A percentile compares a stretch with the other conserved stretches of the same genome.
Evolutionary conservation across 2,888 invertebrate genomes (phyloP).

Genomic region (Hartigia nigra): DNA sequence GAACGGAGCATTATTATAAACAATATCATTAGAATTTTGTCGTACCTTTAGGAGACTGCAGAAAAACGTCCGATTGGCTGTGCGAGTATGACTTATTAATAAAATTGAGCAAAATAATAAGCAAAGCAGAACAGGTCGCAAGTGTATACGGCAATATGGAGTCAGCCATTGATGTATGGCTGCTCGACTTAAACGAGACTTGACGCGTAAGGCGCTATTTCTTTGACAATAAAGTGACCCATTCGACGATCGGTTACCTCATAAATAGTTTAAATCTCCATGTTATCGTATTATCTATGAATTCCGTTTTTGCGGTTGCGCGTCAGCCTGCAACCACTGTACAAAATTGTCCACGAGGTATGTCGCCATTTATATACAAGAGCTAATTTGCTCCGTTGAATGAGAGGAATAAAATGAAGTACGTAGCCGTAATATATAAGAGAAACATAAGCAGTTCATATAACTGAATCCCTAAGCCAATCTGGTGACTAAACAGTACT

Average conservation of each 20-base stretch:
- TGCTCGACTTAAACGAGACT: not conserved
- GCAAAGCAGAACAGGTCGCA: conserved; percentile 23
- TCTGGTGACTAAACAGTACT: too few relatives aligned
- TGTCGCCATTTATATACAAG: not conserved
- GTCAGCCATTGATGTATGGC: conserved; percentile 29
- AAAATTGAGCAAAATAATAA: conserved; percentile 24
- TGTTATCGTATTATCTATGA: not conserved
- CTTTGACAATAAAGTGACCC: not conserved
- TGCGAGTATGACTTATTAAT: conserved; percentile 32
- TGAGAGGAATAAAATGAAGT: not conserved
- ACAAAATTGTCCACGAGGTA: not conserved
- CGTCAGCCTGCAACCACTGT: not conserved
- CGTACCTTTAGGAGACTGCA: conserved; percentile 16
- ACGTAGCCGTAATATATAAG: not conserved
- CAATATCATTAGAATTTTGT: not conserved
- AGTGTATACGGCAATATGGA: conserved; percentile 27
- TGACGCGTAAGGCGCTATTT: not conserved
- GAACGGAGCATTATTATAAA: not conserved
- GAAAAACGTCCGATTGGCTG: conserved; percentile 19
- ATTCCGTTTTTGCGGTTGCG: not conserved
- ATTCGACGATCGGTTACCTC: not conserved
- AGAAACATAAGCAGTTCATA: too few relatives aligned
- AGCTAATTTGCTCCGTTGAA: not conserved
- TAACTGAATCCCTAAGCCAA: too few relatives aligned
- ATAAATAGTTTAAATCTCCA: conserved; percentile 2